Percentiles rank a stretch among this genome's conserved stretches.
Evolutionary conservation across 2,797 vertebrate species (phyloP).

Genomic region (Enteromius anoplus): DNA sequence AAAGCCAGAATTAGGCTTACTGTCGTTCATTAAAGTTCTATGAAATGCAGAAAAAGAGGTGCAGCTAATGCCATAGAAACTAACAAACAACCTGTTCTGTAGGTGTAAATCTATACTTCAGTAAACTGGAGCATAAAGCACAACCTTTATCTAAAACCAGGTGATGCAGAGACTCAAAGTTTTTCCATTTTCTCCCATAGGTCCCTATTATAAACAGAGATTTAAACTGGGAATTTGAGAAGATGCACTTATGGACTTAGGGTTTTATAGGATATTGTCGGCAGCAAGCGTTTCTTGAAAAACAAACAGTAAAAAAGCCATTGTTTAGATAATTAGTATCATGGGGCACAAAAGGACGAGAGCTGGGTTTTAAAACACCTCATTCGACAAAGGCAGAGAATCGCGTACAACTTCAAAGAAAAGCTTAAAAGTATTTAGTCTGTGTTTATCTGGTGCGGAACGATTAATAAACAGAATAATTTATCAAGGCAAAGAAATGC

Average conservation of each 20-base stretch:
- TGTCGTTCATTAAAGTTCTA: slow-evolving; percentile 48
- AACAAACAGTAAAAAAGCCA: slow-evolving; percentile 39
- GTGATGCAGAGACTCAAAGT: slow-evolving; percentile 16
- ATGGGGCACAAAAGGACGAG: slow-evolving; percentile 34
- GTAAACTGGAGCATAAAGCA: slow-evolving; percentile 22
- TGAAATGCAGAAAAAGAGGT: slow-evolving; percentile 15
- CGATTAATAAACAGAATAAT: slow-evolving; percentile 18
- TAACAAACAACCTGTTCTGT: slow-evolving; percentile 4
- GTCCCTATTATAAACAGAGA: slow-evolving; percentile 26
- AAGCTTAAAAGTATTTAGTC: slow-evolving; percentile 13
- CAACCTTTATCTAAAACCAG: slow-evolving; percentile 26
- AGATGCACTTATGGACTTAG: slow-evolving; percentile 9
- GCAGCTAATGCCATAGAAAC: slow-evolving; percentile 28
- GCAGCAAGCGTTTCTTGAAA: slow-evolving; percentile 17
- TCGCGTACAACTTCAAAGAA: slow-evolving; percentile 24
- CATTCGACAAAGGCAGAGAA: not conserved
- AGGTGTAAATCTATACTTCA: slow-evolving; percentile 11
- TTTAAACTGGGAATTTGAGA: slow-evolving; percentile 23
- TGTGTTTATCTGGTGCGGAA: not conserved
- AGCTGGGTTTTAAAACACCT: slow-evolving; percentile 32
- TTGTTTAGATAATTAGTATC: slow-evolving; percentile 39
- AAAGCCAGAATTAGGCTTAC: slow-evolving; percentile 39
- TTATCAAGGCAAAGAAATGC: slow-evolving; percentile 21
- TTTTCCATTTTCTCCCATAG: slow-evolving; percentile 16
- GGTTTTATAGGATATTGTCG: slow-evolving; percentile 9